These are phyloP conservation scores for Pomatorhinus ruficollis DNA, from an alignment of 2,113 vertebrate species.

Conservation along the genomic window DNA sequence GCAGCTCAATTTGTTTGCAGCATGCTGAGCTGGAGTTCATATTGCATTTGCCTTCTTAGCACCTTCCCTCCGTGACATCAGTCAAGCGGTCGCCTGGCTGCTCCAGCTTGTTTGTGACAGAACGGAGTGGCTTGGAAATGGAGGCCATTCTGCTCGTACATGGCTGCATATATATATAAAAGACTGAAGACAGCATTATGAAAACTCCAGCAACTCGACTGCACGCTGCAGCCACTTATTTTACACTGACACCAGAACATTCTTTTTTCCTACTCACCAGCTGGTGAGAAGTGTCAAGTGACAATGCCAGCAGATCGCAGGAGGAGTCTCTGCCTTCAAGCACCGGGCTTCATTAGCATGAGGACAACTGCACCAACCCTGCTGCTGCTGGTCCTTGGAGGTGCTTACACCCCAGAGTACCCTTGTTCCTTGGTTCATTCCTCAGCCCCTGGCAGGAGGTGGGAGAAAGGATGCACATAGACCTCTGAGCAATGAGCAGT, in stretches of 20 bases:
- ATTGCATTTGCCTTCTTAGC: conserved; percentile 42
- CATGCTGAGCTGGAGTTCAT: not conserved
- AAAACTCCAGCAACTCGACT: conserved; percentile 7
- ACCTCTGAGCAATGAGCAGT: not conserved
- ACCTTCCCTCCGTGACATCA: conserved; percentile 38
- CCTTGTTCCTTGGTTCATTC: not conserved
- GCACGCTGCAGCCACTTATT: not conserved
- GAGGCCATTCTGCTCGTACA: conserved; percentile 18
- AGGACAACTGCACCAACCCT: not conserved
- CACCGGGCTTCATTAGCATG: not conserved
- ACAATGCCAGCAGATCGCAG: not conserved
- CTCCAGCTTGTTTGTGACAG: conserved; percentile 52
- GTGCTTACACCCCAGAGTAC: fast-evolving
- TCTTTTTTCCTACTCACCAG: conserved; percentile 37
- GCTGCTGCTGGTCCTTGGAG: not conserved
- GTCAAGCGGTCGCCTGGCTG: not conserved
- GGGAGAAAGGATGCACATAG: not conserved
- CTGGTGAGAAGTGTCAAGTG: conserved; percentile 17
- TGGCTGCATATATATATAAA: conserved; percentile 13
- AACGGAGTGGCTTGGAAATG: not conserved
- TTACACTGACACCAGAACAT: conserved; percentile 27
- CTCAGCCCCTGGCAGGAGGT: not conserved
- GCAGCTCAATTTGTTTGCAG: conserved; percentile 42
- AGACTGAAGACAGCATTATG: conserved; percentile 39
- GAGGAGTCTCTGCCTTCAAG: not conserved